Percentiles rank a stretch among this genome's conserved stretches.
Evolutionary conservation across 2,888 invertebrate species (phyloP).

Genomic region (Malthinus flaveolus): DNA sequence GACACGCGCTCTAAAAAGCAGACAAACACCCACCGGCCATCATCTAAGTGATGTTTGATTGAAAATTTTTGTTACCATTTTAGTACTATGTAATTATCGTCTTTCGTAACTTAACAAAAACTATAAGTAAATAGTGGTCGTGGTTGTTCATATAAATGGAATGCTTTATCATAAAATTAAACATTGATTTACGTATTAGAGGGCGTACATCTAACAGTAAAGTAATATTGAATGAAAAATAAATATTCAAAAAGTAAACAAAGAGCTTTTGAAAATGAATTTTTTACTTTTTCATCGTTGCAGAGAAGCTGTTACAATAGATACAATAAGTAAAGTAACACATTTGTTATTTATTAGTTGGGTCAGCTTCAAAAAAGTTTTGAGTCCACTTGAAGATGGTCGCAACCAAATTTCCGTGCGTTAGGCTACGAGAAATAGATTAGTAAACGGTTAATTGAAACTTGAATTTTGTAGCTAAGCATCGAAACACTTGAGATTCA

Average conservation of each 20-base stretch:
- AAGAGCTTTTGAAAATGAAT: too few relatives aligned
- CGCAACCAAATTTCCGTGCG: too few relatives aligned
- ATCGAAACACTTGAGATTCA: too few relatives aligned
- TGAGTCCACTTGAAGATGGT: too few relatives aligned
- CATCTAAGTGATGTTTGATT: slow-evolving; percentile 35
- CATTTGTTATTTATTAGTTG: too few relatives aligned
- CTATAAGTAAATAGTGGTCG: not conserved
- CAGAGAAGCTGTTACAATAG: too few relatives aligned
- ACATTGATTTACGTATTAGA: slow-evolving; percentile 1
- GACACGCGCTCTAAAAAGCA: slow-evolving; percentile 41
- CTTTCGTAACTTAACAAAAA: slow-evolving; percentile 20
- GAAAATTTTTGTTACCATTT: slow-evolving; percentile 29
- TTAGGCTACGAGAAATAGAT: too few relatives aligned
- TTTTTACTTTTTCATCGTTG: too few relatives aligned
- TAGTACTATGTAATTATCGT: slow-evolving; percentile 30
- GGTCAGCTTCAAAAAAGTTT: too few relatives aligned
- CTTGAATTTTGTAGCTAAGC: too few relatives aligned
- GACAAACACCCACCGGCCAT: slow-evolving; percentile 40
- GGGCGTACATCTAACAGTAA: not conserved
- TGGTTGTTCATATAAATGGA: not conserved
- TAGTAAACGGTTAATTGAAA: too few relatives aligned
- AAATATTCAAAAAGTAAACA: not conserved
- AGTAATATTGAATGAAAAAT: slow-evolving; percentile 4
- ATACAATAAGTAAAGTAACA: too few relatives aligned
- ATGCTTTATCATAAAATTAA: not conserved